Conservation (phyloP, 2,888 invertebrate genomes). For the Hirtodrosophila duncani region DNA sequence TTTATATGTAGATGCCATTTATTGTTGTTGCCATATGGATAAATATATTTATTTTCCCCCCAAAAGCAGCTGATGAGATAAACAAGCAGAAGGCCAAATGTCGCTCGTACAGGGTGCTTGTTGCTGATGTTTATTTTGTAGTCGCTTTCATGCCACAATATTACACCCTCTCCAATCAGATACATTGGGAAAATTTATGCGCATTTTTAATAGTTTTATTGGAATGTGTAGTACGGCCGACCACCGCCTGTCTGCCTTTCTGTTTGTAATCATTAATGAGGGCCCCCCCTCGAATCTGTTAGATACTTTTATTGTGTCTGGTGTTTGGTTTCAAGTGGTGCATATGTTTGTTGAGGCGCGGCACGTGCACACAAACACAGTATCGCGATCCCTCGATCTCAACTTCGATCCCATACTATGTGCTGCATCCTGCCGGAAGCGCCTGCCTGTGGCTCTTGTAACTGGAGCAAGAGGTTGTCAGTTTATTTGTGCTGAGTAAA, state of each 20-base stretch:
- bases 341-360: conserved; percentile 45
- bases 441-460: conserved; percentile 12
- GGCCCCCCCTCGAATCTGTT: conserved; percentile 18
- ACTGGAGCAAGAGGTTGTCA: conserved; percentile 1
- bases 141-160: conserved; percentile 32
- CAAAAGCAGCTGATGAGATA: conserved; percentile 16
- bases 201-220: conserved; percentile 64
- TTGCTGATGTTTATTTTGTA: conserved; percentile 35
- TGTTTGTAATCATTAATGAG: conserved; percentile 62
- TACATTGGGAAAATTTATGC: conserved; percentile 49
- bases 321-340: conserved; percentile 31
- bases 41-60: too few species aligned
- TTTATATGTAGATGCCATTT: background rate
- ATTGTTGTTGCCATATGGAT: background rate
- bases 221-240: conserved; percentile 22
- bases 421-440: conserved; percentile 49
- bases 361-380: conserved; percentile 56
- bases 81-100: background rate
- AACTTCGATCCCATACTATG: background rate
- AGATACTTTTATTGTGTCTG: conserved; percentile 18
- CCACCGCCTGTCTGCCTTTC: conserved; percentile 10
- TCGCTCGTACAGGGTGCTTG: conserved; percentile 18
- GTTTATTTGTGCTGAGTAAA: conserved; percentile 26
- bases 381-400: conserved; percentile 30
- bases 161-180: conserved; percentile 32